These are phyloP conservation scores for Antheraea mylitta DNA, from an alignment of 1,140 invertebrate genomes.

Conservation along the genomic window DNA sequence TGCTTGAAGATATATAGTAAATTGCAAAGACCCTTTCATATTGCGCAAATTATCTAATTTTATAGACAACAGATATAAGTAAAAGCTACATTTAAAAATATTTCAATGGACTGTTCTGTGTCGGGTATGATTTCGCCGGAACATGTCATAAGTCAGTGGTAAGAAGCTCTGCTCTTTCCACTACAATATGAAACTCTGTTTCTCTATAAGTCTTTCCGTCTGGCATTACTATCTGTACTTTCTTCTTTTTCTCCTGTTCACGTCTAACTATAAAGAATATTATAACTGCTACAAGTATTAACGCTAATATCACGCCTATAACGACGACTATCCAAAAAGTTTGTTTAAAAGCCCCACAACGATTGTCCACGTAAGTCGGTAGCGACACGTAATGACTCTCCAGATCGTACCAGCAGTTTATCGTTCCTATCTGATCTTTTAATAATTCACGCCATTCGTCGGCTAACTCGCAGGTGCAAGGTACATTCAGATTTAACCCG, in stretches of 20 bases:
- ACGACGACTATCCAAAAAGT: conserved; percentile 69
- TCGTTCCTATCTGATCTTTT: conserved; percentile 49
- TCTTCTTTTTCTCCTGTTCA: conserved; percentile 70
- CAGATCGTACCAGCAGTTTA: conserved; percentile 63
- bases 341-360: conserved; percentile 64
- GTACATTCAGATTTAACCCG: conserved; percentile 80
- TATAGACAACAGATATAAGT: too few species aligned
- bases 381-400: conserved; percentile 58
- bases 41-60: too few species aligned
- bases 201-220: conserved; percentile 90
- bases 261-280: conserved; percentile 59
- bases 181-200: conserved; percentile 90
- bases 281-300: conserved; percentile 54
- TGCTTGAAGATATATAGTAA: too few species aligned
- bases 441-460: conserved; percentile 58
- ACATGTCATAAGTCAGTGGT: conserved; percentile 85
- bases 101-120: background rate
- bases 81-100: too few species aligned
- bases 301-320: conserved; percentile 59
- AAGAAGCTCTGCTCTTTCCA: conserved; percentile 88
- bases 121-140: background rate
- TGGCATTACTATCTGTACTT: conserved; percentile 85
- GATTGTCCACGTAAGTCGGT: conserved; percentile 56
- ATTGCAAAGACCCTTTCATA: too few species aligned
- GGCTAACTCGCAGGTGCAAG: conserved; percentile 80